phyloP scores from a whole-genome alignment of 2,113 vertebrate genomes.

The Sebastes fasciatus region DNA sequence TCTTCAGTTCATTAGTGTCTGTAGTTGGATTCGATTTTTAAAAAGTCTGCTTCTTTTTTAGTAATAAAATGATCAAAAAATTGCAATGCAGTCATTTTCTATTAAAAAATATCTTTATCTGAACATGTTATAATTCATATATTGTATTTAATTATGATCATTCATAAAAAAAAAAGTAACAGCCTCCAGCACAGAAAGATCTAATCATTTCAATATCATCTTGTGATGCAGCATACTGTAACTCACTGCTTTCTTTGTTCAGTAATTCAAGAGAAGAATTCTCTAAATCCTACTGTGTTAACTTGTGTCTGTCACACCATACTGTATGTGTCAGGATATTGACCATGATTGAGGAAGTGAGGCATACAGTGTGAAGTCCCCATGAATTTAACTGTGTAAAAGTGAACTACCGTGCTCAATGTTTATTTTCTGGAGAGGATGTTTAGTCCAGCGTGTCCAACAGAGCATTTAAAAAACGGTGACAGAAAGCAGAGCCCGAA shows the following conservation, averaged over 20 bases:
- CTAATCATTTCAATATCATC: background rate
- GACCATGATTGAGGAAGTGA: background rate
- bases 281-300: background rate
- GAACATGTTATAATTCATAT: background rate
- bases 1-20: background rate
- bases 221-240: background rate
- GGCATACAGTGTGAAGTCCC: constrained; percentile 9
- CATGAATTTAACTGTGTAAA: constrained; percentile 8
- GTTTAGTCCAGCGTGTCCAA: constrained; percentile 63
- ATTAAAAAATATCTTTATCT: background rate
- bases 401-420: constrained; percentile 22
- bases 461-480: constrained; percentile 35
- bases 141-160: constrained; percentile 1
- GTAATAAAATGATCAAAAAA: background rate
- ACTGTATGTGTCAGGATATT: background rate
- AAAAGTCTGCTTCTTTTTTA: background rate
- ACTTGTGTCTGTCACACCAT: background rate
- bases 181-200: background rate
- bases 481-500: constrained; percentile 60
- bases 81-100: background rate
- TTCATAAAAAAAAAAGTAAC: background rate
- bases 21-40: background rate
- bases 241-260: background rate
- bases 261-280: constrained; percentile 4
- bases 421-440: constrained; percentile 65